Evolutionary conservation across 2,888 invertebrate genomes (phyloP), one percentile per base, ranked within the genome.

Genomic region (Harpagoxenus sublaevis): DNA sequence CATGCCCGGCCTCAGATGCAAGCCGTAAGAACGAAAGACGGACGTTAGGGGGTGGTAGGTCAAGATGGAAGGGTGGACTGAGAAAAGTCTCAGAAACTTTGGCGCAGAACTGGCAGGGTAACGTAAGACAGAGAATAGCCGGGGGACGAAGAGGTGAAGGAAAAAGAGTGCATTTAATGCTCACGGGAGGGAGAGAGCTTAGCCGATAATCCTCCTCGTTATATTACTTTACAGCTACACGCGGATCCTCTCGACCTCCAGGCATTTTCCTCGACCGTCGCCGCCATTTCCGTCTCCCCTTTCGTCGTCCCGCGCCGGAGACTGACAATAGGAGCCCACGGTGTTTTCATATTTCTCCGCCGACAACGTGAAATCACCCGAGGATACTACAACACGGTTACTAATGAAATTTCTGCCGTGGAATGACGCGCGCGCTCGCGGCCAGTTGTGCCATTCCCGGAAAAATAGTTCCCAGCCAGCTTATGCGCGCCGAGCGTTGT

Each of bases 131-230:
- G 57, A 68, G 66, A 74, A 78, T 60, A 53, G 66, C 45, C 63
- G 71, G 18, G 60, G 39, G 84, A 55, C 39, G 79, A 9, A 63
- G 55, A 66, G 71, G 65, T 70, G 66, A 57, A 53, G 84, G 74
- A 70, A 86, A 79, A 85, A 86, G 85, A 84, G 84, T 86, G 87
- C 90, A 84, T 88, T 89, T 88, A 90, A 90, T 85, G 88, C 83
- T 82, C 78, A 66, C 66, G 83, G 84, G 85, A 79, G 82, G 84
- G 51, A 75, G 79, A 68, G 71, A 89, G 74, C 86, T 90, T 81
- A 85, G 77, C 89, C 88, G 91, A 91, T 91, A 91, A 91, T 91
- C 91, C 89, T 91, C 91, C 91, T 91, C 91, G 91, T 91, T 91
- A 91, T 91, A 91, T 91, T 91, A 91, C 91, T 91, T 89, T 88